phyloP scores from a whole-genome alignment of 2,888 invertebrate genomes.

The Unio pictorum region DNA sequence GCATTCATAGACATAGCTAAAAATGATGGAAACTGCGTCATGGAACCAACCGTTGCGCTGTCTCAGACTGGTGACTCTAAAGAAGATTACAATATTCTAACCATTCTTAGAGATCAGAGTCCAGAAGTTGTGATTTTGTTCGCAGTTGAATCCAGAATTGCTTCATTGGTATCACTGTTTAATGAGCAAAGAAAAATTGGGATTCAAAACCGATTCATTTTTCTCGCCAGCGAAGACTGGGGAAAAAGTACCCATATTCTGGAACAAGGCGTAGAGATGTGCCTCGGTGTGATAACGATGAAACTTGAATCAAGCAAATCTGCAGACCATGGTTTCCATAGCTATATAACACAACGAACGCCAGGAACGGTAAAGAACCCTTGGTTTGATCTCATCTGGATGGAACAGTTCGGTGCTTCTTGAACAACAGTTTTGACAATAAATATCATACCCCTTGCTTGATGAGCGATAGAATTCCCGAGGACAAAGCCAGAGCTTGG shows the following conservation, averaged over 20 bases:
- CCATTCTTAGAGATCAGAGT: slow-evolving; percentile 11
- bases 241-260: slow-evolving; percentile 32
- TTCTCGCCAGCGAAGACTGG: slow-evolving; percentile 52
- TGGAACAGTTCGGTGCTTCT: slow-evolving; percentile 40
- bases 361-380: slow-evolving; percentile 27
- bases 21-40: slow-evolving; percentile 45
- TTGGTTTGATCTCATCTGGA: slow-evolving; percentile 54
- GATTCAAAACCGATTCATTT: slow-evolving; percentile 28
- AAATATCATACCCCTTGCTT: slow-evolving; percentile 18
- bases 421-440: slow-evolving; percentile 39
- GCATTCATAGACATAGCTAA: slow-evolving; percentile 33
- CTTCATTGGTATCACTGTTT: slow-evolving; percentile 31
- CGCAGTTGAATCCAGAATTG: slow-evolving; percentile 40
- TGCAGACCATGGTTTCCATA: slow-evolving; percentile 2
- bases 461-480: slow-evolving; percentile 4
- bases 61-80: slow-evolving; percentile 20
- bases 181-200: slow-evolving; percentile 6
- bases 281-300: slow-evolving; percentile 38
- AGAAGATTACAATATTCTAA: slow-evolving; percentile 15
- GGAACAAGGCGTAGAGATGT: slow-evolving; percentile 21
- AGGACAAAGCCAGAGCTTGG: slow-evolving; percentile 10
- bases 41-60: slow-evolving; percentile 30
- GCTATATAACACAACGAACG: slow-evolving; percentile 10
- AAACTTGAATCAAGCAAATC: slow-evolving; percentile 16
- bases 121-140: slow-evolving; percentile 53